Evolutionary conservation across 2,113 vertebrate species (phyloP).

Genomic region (Melanocharis versteri): DNA sequence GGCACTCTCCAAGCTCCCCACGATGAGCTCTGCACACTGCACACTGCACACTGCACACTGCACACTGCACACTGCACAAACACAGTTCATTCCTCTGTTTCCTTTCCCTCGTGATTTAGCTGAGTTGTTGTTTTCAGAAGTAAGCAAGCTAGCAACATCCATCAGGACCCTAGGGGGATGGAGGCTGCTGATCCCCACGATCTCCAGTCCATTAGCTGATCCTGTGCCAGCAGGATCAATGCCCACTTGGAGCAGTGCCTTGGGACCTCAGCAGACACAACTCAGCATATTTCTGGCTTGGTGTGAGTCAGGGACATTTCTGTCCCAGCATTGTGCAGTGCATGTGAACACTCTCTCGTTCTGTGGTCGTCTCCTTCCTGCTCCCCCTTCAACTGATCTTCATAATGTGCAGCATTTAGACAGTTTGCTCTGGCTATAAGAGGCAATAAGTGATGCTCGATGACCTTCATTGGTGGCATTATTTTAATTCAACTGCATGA

Average conservation of each 20-base stretch:
- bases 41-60: too few species aligned
- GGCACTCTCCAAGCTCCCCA: neutral
- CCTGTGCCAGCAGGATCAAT: neutral
- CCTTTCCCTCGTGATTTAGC: neutral
- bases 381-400: neutral
- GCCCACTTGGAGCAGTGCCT: fast-evolving
- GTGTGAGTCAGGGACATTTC: neutral
- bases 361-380: neutral
- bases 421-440: neutral
- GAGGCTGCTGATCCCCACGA: neutral
- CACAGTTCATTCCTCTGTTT: neutral
- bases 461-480: neutral
- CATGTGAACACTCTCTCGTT: neutral
- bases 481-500: neutral
- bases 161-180: fast-evolving
- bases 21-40: neutral
- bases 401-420: neutral
- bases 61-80: too few species aligned
- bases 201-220: neutral
- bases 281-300: neutral
- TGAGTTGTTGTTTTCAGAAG: neutral
- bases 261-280: neutral
- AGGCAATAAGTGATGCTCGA: neutral
- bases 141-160: neutral
- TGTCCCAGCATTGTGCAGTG: neutral